Evolutionary conservation across 2,888 invertebrate species (phyloP), one percentile per base, ranked within the genome.

Genomic region (Polydrusus cervinus): DNA sequence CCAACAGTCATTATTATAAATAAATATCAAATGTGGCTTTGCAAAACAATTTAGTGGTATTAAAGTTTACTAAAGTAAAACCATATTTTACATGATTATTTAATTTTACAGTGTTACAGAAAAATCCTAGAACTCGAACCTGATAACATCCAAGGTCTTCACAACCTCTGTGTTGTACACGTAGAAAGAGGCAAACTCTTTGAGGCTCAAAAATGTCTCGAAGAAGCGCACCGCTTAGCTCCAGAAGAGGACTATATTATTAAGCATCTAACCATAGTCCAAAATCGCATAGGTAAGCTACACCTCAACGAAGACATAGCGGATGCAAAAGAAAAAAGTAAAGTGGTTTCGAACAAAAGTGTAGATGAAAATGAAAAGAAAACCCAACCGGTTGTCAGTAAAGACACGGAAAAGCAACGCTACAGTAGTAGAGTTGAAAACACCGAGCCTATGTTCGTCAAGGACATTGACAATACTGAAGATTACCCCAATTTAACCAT

Each of bases 91-190:
- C 9, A 40, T 40, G 40, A 11, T 9, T 25, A 25, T 25, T 38
- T 60, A 60, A 47, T 64, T 10, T 30, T 89, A 14, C 89, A 96
- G 93, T 97, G 97, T 85, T 98, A 98, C 88, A 92, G 93, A 68
- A 92, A 93, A 78, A 97, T 98, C 80, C 87, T 98, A 13, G 93
- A 94, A 81, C 87, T 95, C 78, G 97, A 98, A 82, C 94, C 97
- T 0, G 92, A 93, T 80, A 97, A 98, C 86, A 95, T 97, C 77
- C 98, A 98, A 88, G 98, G 97, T 0, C 89, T 96, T 53, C 98
- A 98, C 89, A 98, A 98, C 88, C 89, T 98, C 25, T 98, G 98
- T 87, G 98, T 98, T 8, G 97, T 98, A 0, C 95, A 95, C 81
- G 97, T 98, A 7, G 98, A 98, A 87, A 91, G 95, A 45, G 97